Evolutionary conservation across 2,888 invertebrate genomes (phyloP), one percentile per base, ranked within the genome.

Genomic region (Proisotoma minuta): DNA sequence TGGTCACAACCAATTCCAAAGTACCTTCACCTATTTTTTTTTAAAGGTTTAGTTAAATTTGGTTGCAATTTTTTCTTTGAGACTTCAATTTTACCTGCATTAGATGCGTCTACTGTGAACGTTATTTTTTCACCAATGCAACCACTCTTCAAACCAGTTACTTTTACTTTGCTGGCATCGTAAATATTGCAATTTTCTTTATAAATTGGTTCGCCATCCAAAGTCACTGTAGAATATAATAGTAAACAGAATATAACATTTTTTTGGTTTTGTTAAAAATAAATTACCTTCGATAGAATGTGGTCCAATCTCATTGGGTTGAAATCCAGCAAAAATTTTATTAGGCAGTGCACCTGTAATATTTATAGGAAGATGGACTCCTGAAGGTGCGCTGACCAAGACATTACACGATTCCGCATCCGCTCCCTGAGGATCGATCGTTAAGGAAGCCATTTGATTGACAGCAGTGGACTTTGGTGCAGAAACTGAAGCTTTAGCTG

Each of bases 11-110:
- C 18, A 95, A 81, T 75, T 94, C 94, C 2, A 94, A 80, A 0
- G 92, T 93, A 1, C 96, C 96, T 78, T 94, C 92, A 0, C 96
- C n/a, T n/a, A n/a, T n/a, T n/a, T n/a, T n/a, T n/a, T n/a, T n/a
- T n/a, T n/a, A n/a, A n/a, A n/a, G n/a, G n/a, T n/a, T n/a, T n/a
- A n/a, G n/a, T n/a, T n/a, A n/a, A n/a, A n/a, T n/a, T n/a, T n/a
- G n/a, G n/a, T n/a, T n/a, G n/a, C n/a, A n/a, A n/a, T n/a, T n/a
- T n/a, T n/a, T n/a, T n/a, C n/a, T n/a, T n/a, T n/a, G n/a, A n/a
- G n/a, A n/a, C n/a, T n/a, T n/a, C n/a, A n/a, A n/a, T n/a, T n/a
- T n/a, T n/a, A n/a, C n/a, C 96, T 1, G 96, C 95, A 75, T 92
- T 90, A 0, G 92, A 91, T 1, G 95, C 94, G 79, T 96, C 95